Conservation (phyloP, 1,140 invertebrate genomes). For the Drepana arcuata region DNA sequence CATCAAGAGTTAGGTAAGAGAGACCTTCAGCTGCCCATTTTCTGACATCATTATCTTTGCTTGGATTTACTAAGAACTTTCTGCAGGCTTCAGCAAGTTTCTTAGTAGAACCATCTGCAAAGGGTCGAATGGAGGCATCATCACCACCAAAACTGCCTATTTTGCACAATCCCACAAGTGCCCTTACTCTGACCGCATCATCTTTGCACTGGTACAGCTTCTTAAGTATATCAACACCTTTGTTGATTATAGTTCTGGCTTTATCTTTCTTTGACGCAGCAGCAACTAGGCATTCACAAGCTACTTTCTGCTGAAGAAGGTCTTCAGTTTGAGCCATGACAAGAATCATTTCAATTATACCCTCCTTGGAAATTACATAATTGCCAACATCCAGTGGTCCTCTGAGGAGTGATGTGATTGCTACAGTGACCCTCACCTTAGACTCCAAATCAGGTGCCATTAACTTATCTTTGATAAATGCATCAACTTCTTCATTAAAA, state of each 20-base stretch:
- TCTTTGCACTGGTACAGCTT: constrained; percentile 93
- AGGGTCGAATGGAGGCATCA: constrained; percentile 93
- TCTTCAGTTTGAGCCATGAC: constrained; percentile 94
- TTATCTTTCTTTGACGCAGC: constrained; percentile 98
- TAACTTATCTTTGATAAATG: constrained; percentile 91
- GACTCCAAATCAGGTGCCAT: constrained; percentile 90
- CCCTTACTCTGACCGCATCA: constrained; percentile 91
- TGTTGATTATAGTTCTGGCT: constrained; percentile 89
- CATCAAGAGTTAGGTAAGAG: constrained; percentile 97
- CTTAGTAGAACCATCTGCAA: constrained; percentile 95
- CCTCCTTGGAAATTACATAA: constrained; percentile 90
- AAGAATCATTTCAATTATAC: constrained; percentile 96
- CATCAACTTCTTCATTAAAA: constrained; percentile 86
- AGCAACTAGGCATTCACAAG: constrained; percentile 96
- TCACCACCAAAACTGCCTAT: constrained; percentile 96
- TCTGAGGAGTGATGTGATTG: constrained; percentile 91
- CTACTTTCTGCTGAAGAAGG: constrained; percentile 90
- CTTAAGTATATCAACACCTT: constrained; percentile 95
- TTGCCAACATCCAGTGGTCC: constrained; percentile 97
- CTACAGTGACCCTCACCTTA: constrained; percentile 89
- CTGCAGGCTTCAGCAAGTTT: constrained; percentile 95
- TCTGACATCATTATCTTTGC: constrained; percentile 90
- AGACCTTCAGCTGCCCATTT: constrained; percentile 98
- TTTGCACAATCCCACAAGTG: constrained; percentile 96
- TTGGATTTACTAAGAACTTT: constrained; percentile 87